Evolutionary conservation across 2,888 invertebrate species (phyloP).

Genomic region (Lochmaea crataegi): DNA sequence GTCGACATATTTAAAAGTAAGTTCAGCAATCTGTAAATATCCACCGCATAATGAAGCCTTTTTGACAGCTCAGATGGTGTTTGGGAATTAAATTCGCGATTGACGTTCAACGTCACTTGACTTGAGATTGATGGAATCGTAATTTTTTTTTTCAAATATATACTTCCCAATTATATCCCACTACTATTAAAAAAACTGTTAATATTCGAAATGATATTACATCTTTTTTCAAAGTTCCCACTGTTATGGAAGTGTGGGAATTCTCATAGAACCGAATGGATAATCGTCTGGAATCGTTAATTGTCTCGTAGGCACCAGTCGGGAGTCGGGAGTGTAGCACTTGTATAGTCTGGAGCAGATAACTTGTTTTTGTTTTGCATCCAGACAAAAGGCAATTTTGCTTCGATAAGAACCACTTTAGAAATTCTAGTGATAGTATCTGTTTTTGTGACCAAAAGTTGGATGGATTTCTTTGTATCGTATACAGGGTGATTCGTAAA

Average conservation of each 20-base stretch:
- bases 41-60: no score
- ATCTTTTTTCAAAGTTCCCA: not conserved
- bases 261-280: not conserved
- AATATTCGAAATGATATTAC: not conserved
- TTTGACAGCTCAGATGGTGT: no score
- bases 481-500: not conserved
- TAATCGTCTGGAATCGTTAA: not conserved
- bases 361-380: not conserved
- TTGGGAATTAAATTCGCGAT: no score
- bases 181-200: no score
- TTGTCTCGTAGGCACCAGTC: constrained; percentile 1
- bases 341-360: not conserved
- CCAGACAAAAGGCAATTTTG: not conserved
- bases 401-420: not conserved
- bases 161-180: no score
- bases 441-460: not conserved
- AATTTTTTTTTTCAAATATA: no score
- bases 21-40: no score
- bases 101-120: no score
- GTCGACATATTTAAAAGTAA: no score
- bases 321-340: not conserved
- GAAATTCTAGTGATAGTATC: not conserved
- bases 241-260: not conserved
- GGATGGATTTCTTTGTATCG: not conserved
- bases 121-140: no score